Evolutionary conservation across 2,113 vertebrate species (phyloP).

Genomic region (Channa argus): DNA sequence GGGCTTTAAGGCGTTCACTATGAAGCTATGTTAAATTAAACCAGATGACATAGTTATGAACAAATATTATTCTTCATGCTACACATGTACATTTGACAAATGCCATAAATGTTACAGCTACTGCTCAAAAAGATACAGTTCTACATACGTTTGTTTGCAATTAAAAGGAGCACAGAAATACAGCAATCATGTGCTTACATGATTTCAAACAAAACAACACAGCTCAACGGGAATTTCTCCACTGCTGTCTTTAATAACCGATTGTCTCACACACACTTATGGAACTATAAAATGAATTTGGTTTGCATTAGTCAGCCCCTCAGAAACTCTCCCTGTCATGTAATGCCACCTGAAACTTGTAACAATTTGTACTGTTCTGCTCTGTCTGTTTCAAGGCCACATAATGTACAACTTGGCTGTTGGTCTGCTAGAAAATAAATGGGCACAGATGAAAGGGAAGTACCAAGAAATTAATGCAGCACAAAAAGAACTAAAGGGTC

Average conservation of each 20-base stretch:
- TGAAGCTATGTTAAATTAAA: constrained; percentile 43
- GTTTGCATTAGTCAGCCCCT: constrained; percentile 64
- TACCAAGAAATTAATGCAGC: constrained; percentile 54
- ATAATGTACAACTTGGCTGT: constrained; percentile 50
- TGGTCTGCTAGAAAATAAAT: constrained; percentile 61
- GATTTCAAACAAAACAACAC: not conserved
- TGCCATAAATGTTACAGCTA: not conserved
- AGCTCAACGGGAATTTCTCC: constrained; percentile 7
- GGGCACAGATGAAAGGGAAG: constrained; percentile 73
- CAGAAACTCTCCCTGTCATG: constrained; percentile 63
- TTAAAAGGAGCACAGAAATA: constrained; percentile 1
- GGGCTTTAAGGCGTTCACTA: constrained; percentile 20
- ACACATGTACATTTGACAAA: not conserved
- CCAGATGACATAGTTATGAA: constrained; percentile 30
- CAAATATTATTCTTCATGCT: constrained; percentile 9
- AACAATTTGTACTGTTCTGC: constrained; percentile 79
- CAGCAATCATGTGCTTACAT: not conserved
- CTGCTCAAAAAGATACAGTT: not conserved
- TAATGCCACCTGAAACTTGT: constrained; percentile 73
- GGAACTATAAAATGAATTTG: constrained; percentile 72
- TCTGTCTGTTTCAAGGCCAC: constrained; percentile 62
- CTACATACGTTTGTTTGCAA: not conserved
- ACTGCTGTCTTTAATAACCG: constrained; percentile 55
- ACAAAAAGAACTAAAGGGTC: constrained; percentile 57
- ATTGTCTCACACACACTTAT: constrained; percentile 71